Percentiles rank a stretch among this genome's conserved stretches.
Evolutionary conservation across 2,113 vertebrate species (phyloP).

Genomic region (Anthoscopus minutus): DNA sequence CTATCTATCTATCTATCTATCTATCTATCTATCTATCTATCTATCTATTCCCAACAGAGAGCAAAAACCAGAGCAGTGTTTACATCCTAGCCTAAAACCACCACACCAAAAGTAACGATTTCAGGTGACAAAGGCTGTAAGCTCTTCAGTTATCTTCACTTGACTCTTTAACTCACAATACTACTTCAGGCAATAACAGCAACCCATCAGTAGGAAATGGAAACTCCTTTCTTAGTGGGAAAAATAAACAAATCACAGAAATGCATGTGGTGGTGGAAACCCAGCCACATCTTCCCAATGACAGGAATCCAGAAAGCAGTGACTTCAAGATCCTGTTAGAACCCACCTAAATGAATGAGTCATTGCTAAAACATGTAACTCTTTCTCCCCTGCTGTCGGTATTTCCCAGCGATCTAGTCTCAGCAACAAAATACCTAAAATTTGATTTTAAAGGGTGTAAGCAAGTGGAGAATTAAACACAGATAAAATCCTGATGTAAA

Average conservation of each 20-base stretch:
- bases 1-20: not conserved
- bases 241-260: not conserved
- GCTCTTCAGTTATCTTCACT: not conserved
- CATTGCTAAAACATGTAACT: not conserved
- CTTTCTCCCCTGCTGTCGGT: not conserved
- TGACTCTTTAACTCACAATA: not conserved
- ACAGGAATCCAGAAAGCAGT: not conserved
- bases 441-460: not conserved
- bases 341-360: fast-evolving
- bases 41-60: not conserved
- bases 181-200: not conserved
- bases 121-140: not conserved
- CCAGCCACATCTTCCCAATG: fast-evolving
- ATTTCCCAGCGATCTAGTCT: not conserved
- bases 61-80: not conserved
- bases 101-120: not conserved
- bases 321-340: not conserved
- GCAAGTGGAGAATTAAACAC: not conserved
- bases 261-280: not conserved
- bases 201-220: not conserved
- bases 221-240: not conserved
- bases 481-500: not conserved
- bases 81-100: not conserved
- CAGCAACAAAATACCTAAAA: not conserved
- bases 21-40: not conserved